phyloP scores from a whole-genome alignment of 1,140 invertebrate species.

The Nymphalis io region DNA sequence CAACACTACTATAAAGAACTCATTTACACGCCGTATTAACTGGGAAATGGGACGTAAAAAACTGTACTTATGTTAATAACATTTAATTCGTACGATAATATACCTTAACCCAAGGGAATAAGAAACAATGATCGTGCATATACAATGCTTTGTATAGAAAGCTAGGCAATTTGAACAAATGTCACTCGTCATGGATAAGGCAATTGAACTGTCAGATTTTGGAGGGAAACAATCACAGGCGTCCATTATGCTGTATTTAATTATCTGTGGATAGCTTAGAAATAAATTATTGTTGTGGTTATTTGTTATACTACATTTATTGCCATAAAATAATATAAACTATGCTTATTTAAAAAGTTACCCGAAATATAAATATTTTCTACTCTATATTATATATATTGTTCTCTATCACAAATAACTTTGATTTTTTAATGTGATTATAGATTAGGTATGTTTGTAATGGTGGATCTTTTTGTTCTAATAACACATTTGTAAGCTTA shows the following conservation, averaged over 20 bases:
- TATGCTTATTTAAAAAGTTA: too few species aligned
- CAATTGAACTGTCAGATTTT: constrained; percentile 76
- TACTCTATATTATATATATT: constrained; percentile 19
- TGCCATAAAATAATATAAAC: neutral
- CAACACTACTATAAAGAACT: constrained; percentile 76
- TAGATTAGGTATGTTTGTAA: too few species aligned
- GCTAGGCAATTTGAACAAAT: constrained; percentile 74
- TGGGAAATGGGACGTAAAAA: constrained; percentile 71
- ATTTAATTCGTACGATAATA: neutral
- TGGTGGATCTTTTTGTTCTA: too few species aligned
- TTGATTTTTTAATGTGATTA: too few species aligned
- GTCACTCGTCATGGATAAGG: constrained; percentile 62
- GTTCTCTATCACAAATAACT: too few species aligned
- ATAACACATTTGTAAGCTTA: too few species aligned
- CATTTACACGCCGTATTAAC: constrained; percentile 77
- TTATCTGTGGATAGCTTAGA: constrained; percentile 17
- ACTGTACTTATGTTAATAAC: neutral
- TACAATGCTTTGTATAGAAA: constrained; percentile 42
- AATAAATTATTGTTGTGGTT: constrained; percentile 18
- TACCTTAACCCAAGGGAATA: constrained; percentile 34
- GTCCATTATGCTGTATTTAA: constrained; percentile 23
- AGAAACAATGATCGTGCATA: constrained; percentile 24
- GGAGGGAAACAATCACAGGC: constrained; percentile 55
- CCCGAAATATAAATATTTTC: too few species aligned
- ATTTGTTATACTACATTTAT: constrained; percentile 22